Percentiles rank a stretch among this genome's conserved stretches.
phyloP scores from a whole-genome alignment of 2,888 invertebrate genomes.

The Panzeria rudis region DNA sequence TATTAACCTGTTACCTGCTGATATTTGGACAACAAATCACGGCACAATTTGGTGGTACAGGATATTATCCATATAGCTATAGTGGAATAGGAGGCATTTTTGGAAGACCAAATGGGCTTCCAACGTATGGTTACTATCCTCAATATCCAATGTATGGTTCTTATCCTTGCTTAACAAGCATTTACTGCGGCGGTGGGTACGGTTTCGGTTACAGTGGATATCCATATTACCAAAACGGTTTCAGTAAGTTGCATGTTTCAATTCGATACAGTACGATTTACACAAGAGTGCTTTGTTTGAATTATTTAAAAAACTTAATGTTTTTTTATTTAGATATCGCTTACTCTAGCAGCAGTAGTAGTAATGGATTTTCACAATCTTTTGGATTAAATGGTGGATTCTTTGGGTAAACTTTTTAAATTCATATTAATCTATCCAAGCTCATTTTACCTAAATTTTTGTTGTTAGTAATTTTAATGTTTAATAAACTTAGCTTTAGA shows the following conservation, averaged over 20 bases:
- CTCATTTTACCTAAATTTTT: neutral
- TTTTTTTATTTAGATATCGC: constrained; percentile 74
- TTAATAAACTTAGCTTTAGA: neutral
- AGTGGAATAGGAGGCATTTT: constrained; percentile 25
- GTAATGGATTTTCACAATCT: constrained; percentile 69
- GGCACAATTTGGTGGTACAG: constrained; percentile 60
- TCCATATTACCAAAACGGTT: constrained; percentile 68
- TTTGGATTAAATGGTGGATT: constrained; percentile 71
- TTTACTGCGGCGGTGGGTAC: constrained; percentile 61
- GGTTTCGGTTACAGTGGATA: constrained; percentile 54
- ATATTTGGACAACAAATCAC: neutral
- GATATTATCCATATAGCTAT: constrained; percentile 61
- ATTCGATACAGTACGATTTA: neutral
- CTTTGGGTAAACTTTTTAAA: constrained; percentile 64
- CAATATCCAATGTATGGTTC: constrained; percentile 66
- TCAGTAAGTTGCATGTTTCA: constrained; percentile 62
- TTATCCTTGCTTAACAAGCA: constrained; percentile 58
- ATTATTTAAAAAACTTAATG: constrained; percentile 61
- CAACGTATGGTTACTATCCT: constrained; percentile 61
- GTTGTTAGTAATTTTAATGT: neutral
- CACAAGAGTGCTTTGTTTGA: neutral
- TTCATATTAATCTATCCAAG: neutral
- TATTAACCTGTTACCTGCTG: constrained; percentile 3
- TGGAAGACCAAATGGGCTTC: constrained; percentile 42
- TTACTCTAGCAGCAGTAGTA: constrained; percentile 72